These are phyloP conservation scores for Adoxophyes honmai DNA, from an alignment of 1,140 invertebrate genomes.

Conservation along the genomic window DNA sequence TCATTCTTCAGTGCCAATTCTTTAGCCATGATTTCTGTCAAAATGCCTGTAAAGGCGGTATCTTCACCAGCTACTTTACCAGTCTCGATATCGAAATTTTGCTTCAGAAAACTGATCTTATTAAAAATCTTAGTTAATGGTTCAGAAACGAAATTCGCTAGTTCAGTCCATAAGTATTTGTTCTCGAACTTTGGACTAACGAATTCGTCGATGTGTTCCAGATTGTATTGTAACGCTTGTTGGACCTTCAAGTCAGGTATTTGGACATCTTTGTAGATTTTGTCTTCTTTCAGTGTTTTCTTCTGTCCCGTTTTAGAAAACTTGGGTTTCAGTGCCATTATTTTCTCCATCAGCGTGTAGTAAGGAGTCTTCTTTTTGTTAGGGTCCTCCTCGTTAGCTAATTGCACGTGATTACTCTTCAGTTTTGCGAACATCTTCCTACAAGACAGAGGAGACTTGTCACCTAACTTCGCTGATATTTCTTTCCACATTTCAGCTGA, in stretches of 20 bases:
- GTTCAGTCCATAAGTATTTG: conserved; percentile 56
- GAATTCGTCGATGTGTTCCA: conserved; percentile 59
- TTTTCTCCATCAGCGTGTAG: conserved; percentile 42
- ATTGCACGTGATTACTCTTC: conserved; percentile 40
- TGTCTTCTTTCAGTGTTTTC: conserved; percentile 31
- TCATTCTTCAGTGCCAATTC: conserved; percentile 41
- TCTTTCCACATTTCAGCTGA: conserved; percentile 58
- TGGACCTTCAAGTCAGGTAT: conserved; percentile 45
- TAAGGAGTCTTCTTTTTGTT: conserved; percentile 35
- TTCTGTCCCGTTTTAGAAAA: conserved; percentile 34
- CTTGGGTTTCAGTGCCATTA: conserved; percentile 46
- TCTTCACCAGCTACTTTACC: conserved; percentile 27
- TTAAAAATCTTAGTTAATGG: conserved; percentile 48
- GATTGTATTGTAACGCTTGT: conserved; percentile 52
- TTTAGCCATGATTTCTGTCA: conserved; percentile 53
- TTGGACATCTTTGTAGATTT: conserved; percentile 42
- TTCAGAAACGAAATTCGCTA: conserved; percentile 45
- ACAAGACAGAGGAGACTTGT: conserved; percentile 47
- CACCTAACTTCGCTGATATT: conserved; percentile 44
- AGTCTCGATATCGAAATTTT: conserved; percentile 36
- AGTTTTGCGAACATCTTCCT: conserved; percentile 54
- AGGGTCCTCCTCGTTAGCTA: conserved; percentile 21
- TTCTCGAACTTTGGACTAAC: conserved; percentile 55
- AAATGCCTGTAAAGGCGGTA: conserved; percentile 35
- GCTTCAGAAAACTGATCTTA: conserved; percentile 62